Base-by-base conservation (phyloP, 2,888 invertebrate genomes). In the Drosophila quasianomalipes region DNA sequence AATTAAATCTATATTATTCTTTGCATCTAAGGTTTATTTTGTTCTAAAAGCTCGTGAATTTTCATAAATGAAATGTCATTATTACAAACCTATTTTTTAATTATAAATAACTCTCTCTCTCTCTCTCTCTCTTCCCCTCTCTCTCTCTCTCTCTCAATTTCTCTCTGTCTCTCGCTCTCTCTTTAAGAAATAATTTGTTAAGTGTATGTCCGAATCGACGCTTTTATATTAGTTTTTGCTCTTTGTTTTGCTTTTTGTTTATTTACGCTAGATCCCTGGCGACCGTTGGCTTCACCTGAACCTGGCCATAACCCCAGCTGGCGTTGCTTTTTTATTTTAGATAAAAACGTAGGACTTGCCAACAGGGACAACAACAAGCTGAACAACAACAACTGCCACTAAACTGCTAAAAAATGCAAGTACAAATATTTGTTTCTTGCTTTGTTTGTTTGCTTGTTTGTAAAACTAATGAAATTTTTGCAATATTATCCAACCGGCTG, bases 361-460 rank as follows among this genome's bases (percentile, higher is more conserved):
- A 70, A 54, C 44, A 59, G 59, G 64, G 44, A 66, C 61, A 62
- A 63, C 70, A 84, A 74, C 74, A 69, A 69, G 28, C 33, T 39
- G 30, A n/a, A 66, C 61, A 62, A 63, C 70, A 84, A 74, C 74
- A 69, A 69, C 75, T 73, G 74, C 67, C 64, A 74, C 90, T 80
- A 89, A 86, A 86, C 89, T 90, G 85, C 73, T 90, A 85, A 86
- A 86, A 89, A 90, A 90, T 86, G 76, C 85, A 90, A 79, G 89
- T 76, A 59, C 90, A 86, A 86, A 86, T 86, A 86, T 86, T 90
- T 86, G 86, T 86, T 85, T 85, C 84, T 85, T 88, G 81, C 75
- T 90, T 76, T 87, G 85, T 86, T 85, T 85, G 90, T 85, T 89
- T 87, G 88, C 90, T 87, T 85, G 85, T 85, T 85, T 85, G 85